phyloP scores from a whole-genome alignment of 2,113 vertebrate species.

The Callorhinus ursinus region DNA sequence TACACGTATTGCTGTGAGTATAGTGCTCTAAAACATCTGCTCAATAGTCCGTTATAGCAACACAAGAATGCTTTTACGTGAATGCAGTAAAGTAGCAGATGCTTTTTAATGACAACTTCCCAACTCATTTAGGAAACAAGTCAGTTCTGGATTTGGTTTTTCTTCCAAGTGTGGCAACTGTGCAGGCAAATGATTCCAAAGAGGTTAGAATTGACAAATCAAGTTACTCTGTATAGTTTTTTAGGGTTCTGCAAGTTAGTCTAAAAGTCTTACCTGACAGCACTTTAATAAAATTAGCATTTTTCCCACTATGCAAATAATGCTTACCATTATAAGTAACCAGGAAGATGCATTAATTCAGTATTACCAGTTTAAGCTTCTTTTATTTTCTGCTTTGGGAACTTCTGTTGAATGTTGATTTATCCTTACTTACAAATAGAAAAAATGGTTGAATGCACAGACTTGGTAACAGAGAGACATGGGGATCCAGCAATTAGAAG shows the following conservation, averaged over 20 bases:
- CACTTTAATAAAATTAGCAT: slow-evolving; percentile 60
- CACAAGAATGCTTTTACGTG: slow-evolving; percentile 79
- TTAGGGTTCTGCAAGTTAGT: slow-evolving; percentile 61
- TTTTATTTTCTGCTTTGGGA: slow-evolving; percentile 32
- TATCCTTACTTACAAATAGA: slow-evolving; percentile 54
- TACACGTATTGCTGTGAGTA: slow-evolving; percentile 66
- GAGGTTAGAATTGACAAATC: slow-evolving; percentile 73
- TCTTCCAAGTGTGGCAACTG: slow-evolving; percentile 60
- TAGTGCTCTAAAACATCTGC: slow-evolving; percentile 81
- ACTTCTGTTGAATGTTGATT: slow-evolving; percentile 62
- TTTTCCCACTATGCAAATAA: slow-evolving; percentile 52
- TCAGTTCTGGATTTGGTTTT: slow-evolving; percentile 80
- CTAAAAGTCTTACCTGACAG: slow-evolving; percentile 50
- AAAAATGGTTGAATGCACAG: background rate
- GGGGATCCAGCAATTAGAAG: background rate
- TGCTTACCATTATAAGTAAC: slow-evolving; percentile 62
- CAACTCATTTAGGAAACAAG: slow-evolving; percentile 83
- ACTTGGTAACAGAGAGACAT: background rate
- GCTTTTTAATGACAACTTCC: slow-evolving; percentile 84
- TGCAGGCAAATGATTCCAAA: slow-evolving; percentile 71
- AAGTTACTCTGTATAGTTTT: slow-evolving; percentile 38
- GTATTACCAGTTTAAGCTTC: slow-evolving; percentile 39
- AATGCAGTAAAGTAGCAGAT: slow-evolving; percentile 82
- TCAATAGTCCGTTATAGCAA: slow-evolving; percentile 68
- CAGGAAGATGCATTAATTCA: slow-evolving; percentile 57